A percentile compares a stretch with the other conserved stretches of the same genome.
phyloP scores from a whole-genome alignment of 2,113 vertebrate species.

The Lampris megalopsis region DNA sequence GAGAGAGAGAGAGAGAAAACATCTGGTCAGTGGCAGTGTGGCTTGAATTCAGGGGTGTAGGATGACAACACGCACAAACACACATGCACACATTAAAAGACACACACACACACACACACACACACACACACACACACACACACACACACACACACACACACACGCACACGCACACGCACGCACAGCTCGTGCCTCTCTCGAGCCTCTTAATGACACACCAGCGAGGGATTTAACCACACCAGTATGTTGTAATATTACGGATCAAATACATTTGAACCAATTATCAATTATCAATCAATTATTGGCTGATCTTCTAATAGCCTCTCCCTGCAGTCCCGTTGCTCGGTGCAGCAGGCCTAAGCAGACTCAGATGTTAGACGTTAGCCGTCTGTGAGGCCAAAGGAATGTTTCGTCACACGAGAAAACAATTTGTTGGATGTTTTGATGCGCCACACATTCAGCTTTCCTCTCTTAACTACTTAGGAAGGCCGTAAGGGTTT shows the following conservation, averaged over 20 bases:
- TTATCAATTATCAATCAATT: constrained; percentile 58
- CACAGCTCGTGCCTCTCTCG: neutral
- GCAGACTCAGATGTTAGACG: constrained; percentile 72
- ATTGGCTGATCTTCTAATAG: constrained; percentile 46
- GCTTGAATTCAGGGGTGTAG: constrained; percentile 53
- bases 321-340: constrained; percentile 49
- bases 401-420: constrained; percentile 69
- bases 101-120: neutral
- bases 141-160: constrained; percentile 3
- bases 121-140: neutral
- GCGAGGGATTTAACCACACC: constrained; percentile 8
- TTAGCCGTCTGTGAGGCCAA: constrained; percentile 45
- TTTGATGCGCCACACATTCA: constrained; percentile 48
- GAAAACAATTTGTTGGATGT: constrained; percentile 77
- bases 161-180: neutral
- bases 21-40: constrained; percentile 62
- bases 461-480: constrained; percentile 28
- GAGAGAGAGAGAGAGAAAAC: constrained; percentile 42
- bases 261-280: constrained; percentile 31
- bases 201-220: neutral
- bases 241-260: constrained; percentile 10
- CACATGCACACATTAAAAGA: neutral
- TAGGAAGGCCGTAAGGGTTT: constrained; percentile 48
- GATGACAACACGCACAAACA: constrained; percentile 41
- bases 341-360: constrained; percentile 63